Percentiles rank a stretch among this genome's conserved stretches.
These are phyloP conservation scores for Pseudorhiza aurosa DNA, from an alignment of 30 jellyfish, hydroid and myxozoan species.

Conservation along the genomic window DNA sequence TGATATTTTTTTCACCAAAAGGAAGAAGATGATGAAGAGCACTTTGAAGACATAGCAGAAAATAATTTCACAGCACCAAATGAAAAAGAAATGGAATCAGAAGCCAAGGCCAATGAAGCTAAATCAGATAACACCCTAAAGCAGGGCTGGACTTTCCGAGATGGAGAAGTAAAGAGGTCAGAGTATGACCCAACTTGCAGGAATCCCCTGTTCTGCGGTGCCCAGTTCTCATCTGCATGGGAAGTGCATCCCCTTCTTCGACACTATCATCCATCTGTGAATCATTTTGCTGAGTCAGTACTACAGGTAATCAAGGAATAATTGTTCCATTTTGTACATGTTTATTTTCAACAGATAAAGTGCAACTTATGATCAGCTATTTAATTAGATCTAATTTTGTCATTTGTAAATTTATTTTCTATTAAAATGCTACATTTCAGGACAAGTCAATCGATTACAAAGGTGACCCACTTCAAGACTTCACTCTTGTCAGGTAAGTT, in stretches of 20 bases:
- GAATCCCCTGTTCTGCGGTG: constrained; percentile 93
- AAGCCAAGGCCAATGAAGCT: constrained; percentile 7
- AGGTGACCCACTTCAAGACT: constrained; percentile 98
- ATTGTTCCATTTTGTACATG: neutral
- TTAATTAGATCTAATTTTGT: too few relatives aligned
- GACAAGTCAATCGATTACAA: constrained; percentile 67
- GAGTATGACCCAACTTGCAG: constrained; percentile 60
- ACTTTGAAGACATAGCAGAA: constrained; percentile 69
- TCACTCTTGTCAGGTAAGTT: constrained; percentile 81
- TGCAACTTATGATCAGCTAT: too few relatives aligned
- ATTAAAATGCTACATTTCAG: constrained; percentile 60
- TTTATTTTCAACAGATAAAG: too few relatives aligned
- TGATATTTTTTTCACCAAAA: too few relatives aligned
- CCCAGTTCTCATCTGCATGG: constrained; percentile 95
- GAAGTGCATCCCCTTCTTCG: constrained; percentile 70
- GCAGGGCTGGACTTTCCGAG: constrained; percentile 76
- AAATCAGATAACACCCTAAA: neutral
- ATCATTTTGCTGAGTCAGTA: constrained; percentile 72
- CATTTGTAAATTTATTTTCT: too few relatives aligned
- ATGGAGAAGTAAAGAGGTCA: constrained; percentile 27
- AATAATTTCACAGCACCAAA: constrained; percentile 51
- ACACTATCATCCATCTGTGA: constrained; percentile 95
- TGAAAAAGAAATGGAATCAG: constrained; percentile 17
- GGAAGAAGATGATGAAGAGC: constrained; percentile 97
- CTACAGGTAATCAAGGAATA: constrained; percentile 73